These are phyloP conservation scores for Saimiri boliviensis DNA, from an alignment of 2,113 vertebrate genomes.

Conservation along the genomic window DNA sequence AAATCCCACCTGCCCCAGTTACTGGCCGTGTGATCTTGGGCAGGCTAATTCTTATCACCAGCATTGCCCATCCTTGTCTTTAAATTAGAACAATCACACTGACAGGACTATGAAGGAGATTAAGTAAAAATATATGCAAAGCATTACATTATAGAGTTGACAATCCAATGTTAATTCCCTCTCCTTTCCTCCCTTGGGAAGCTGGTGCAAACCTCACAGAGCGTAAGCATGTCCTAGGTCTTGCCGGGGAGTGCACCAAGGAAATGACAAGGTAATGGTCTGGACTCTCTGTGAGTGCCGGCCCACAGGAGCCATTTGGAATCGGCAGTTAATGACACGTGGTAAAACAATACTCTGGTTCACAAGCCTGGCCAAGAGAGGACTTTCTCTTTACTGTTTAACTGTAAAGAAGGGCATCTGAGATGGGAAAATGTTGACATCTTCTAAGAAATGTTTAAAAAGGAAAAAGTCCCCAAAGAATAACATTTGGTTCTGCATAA, in stretches of 20 bases:
- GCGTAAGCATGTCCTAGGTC: not conserved
- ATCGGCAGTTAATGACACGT: not conserved
- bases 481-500: not conserved
- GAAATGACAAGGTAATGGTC: not conserved
- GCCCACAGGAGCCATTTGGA: not conserved
- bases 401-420: not conserved
- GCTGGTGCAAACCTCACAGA: not conserved
- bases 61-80: not conserved
- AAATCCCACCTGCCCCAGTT: not conserved
- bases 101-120: not conserved
- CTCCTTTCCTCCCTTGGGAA: not conserved
- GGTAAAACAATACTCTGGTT: not conserved
- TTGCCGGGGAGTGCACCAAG: not conserved
- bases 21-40: too few species aligned
- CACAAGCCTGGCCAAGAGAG: not conserved
- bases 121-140: not conserved
- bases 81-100: not conserved
- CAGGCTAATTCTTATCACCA: not conserved
- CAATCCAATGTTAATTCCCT: not conserved
- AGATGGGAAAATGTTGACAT: not conserved
- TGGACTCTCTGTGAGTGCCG: not conserved
- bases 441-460: not conserved
- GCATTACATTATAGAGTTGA: not conserved
- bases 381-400: not conserved
- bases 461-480: not conserved